A percentile compares a stretch with the other conserved stretches of the same genome.
Evolutionary conservation across 2,888 invertebrate genomes (phyloP).

Genomic region (Camponotus fellah): DNA sequence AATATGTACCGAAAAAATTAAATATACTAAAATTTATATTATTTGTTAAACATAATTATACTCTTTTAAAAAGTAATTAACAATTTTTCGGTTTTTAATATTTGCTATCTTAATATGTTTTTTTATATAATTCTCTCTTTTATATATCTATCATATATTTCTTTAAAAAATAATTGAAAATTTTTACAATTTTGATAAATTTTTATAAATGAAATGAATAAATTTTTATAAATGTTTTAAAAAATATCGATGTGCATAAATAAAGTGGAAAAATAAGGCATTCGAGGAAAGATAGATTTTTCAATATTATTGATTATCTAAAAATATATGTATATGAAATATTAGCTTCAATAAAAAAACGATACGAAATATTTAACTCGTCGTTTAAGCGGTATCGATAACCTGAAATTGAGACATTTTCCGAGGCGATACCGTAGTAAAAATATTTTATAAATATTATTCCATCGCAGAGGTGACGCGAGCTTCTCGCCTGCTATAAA

Average conservation of each 20-base stretch:
- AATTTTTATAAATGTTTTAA: no score
- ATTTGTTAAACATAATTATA: neutral
- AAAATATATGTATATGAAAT: neutral
- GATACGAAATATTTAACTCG: neutral
- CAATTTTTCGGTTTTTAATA: neutral
- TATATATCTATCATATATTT: no score
- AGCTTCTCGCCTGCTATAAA: constrained; percentile 4
- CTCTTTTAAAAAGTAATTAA: neutral
- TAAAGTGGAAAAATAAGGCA: neutral
- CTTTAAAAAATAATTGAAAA: no score
- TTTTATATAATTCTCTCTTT: neutral
- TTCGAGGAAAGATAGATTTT: neutral
- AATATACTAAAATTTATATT: neutral
- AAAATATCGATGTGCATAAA: neutral
- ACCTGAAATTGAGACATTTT: neutral
- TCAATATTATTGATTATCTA: neutral
- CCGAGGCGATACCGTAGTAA: neutral
- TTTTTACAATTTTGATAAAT: no score
- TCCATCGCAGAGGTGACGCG: neutral
- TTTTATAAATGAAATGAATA: no score
- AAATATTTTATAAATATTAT: constrained; percentile 22
- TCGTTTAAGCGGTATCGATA: constrained; percentile 15
- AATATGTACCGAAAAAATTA: neutral
- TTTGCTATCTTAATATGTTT: neutral
- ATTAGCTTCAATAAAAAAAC: neutral